These are phyloP conservation scores for Charina bottae DNA, from an alignment of 2,113 vertebrate species.

Conservation along the genomic window DNA sequence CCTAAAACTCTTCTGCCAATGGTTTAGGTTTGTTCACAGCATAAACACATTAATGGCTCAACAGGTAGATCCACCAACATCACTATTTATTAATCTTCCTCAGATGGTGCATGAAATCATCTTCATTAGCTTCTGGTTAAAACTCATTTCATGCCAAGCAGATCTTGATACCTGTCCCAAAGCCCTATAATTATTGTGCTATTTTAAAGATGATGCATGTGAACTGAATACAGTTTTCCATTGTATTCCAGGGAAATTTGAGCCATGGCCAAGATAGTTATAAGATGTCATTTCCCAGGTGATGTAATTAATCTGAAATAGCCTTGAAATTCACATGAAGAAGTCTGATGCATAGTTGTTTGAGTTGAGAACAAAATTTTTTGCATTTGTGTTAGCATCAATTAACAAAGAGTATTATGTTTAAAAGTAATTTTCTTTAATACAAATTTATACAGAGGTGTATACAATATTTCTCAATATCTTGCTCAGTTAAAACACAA, in stretches of 20 bases:
- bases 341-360: not conserved
- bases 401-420: not conserved
- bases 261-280: not conserved
- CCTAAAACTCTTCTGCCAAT: too few species aligned
- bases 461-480: not conserved
- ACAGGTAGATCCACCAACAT: too few species aligned
- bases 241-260: not conserved
- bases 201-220: not conserved
- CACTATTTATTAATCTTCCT: too few species aligned
- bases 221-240: not conserved
- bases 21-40: too few species aligned
- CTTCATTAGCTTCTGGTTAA: too few species aligned
- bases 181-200: not conserved
- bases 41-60: too few species aligned
- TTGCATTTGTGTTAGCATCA: not conserved
- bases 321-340: constrained; percentile 40
- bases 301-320: constrained; percentile 16
- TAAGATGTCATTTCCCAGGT: constrained; percentile 10
- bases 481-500: too few species aligned
- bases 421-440: not conserved
- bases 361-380: not conserved
- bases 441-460: not conserved
- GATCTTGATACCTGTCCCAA: too few species aligned
- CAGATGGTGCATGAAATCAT: too few species aligned
- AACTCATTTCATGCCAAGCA: too few species aligned